Conservation (phyloP, 2,113 vertebrate genomes). For the Oryzias celebensis region DNA sequence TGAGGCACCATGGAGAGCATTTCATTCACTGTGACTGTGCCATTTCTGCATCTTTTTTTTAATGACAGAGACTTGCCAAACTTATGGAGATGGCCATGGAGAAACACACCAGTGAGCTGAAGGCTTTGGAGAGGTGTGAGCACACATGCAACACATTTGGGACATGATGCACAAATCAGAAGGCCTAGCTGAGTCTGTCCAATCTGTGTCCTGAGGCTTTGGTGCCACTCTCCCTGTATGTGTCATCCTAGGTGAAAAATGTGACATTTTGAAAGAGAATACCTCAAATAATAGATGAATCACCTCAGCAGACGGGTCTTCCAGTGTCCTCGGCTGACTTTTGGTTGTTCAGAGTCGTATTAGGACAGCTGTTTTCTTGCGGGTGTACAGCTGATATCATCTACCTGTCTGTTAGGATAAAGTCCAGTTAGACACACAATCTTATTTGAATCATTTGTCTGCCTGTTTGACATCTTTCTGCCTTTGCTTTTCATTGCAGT, state of each 20-base stretch:
- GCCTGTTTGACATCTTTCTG: constrained; percentile 6
- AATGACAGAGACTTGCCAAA: constrained; percentile 84
- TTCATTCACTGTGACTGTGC: constrained; percentile 29
- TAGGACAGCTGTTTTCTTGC: constrained; percentile 58
- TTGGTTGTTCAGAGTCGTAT: constrained; percentile 46
- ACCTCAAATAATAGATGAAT: constrained; percentile 48
- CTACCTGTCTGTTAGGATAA: constrained; percentile 38
- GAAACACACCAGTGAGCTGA: constrained; percentile 84
- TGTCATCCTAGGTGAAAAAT: constrained; percentile 44
- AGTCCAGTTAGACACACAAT: constrained; percentile 28
- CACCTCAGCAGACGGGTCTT: constrained; percentile 33
- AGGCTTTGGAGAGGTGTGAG: constrained; percentile 83
- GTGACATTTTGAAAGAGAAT: constrained; percentile 58
- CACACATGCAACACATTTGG: constrained; percentile 42
- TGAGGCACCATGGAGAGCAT: neutral
- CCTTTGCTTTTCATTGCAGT: constrained; percentile 68
- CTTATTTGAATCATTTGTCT: constrained; percentile 7
- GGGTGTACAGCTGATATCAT: constrained; percentile 51
- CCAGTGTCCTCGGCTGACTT: constrained; percentile 34
- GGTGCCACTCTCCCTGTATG: constrained; percentile 19
- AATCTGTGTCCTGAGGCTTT: constrained; percentile 40
- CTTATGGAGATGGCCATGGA: constrained; percentile 88
- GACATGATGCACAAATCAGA: constrained; percentile 33
- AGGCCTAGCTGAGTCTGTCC: constrained; percentile 32
- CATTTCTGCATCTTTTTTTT: constrained; percentile 32